Evolutionary conservation across 2,113 vertebrate species (phyloP).

Genomic region (Panthera uncia): DNA sequence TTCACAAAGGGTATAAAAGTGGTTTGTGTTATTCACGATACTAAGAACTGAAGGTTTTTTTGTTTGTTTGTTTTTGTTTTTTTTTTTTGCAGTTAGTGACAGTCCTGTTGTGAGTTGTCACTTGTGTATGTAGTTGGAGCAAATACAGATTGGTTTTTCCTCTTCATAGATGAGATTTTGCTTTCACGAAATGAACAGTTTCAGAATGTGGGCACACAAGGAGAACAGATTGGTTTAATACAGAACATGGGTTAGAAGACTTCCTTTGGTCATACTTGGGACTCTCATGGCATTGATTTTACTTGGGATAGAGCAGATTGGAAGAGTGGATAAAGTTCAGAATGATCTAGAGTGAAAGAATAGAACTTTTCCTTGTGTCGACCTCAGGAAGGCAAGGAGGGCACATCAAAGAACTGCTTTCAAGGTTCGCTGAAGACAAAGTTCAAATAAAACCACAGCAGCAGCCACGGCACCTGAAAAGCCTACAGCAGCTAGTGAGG

Average conservation of each 20-base stretch:
- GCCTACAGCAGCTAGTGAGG: neutral
- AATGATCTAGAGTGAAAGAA: neutral
- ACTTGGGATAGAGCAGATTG: neutral
- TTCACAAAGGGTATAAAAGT: neutral
- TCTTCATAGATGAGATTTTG: neutral
- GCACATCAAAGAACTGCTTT: neutral
- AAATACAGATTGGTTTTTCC: neutral
- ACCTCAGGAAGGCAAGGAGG: neutral
- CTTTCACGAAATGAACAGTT: neutral
- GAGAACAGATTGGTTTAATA: neutral
- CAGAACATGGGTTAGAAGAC: neutral
- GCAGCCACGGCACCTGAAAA: neutral
- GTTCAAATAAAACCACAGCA: neutral
- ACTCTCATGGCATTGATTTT: conserved; percentile 23
- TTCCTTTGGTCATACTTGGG: neutral
- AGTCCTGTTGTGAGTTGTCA: neutral
- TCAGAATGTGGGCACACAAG: neutral
- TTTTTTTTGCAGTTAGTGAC: neutral
- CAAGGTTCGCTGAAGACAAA: neutral
- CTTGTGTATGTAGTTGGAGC: neutral
- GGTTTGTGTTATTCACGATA: neutral
- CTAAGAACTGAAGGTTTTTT: neutral
- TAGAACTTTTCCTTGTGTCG: neutral
- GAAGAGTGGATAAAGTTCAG: neutral
- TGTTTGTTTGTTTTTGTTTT: too few species aligned